Conservation (phyloP, 2,888 invertebrate genomes). For the Orchestes rusci region DNA sequence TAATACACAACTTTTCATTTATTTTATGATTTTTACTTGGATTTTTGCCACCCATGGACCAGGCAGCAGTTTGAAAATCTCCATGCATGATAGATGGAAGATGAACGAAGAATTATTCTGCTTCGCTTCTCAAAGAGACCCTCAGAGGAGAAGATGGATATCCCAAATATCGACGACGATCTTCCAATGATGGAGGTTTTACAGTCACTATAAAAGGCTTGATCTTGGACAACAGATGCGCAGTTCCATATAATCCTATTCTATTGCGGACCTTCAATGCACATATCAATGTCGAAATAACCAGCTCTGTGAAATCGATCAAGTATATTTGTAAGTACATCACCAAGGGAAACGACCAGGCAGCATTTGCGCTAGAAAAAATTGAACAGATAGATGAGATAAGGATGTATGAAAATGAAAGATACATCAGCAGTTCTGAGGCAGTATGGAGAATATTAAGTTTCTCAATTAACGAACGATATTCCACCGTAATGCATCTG, state of each 20-base stretch:
- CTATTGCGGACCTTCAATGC: constrained; percentile 12
- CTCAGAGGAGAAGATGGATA: constrained; percentile 8
- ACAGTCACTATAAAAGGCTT: background rate
- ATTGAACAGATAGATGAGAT: too few relatives aligned
- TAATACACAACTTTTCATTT: too few relatives aligned
- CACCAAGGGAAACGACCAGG: constrained; percentile 7
- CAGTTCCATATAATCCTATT: constrained; percentile 16
- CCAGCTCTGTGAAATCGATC: constrained; percentile 6
- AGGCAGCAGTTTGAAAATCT: constrained; percentile 8
- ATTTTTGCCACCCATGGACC: too few relatives aligned
- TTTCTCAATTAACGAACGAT: constrained; percentile 3
- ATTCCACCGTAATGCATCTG: background rate
- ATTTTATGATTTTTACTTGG: too few relatives aligned
- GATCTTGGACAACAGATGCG: constrained; percentile 16
- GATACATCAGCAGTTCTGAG: constrained; percentile 8
- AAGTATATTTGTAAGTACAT: constrained; percentile 10
- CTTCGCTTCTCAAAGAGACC: constrained; percentile 6
- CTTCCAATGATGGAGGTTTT: constrained; percentile 4
- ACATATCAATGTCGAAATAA: constrained; percentile 14
- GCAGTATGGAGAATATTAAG: constrained; percentile 7
- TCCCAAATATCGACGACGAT: too few relatives aligned
- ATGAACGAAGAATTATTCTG: constrained; percentile 12
- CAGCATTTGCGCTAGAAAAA: background rate
- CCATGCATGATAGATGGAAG: constrained; percentile 14
- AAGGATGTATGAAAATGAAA: background rate